Evolutionary conservation across 2,113 vertebrate species (phyloP).

Genomic region (Aspiorhynchus laticeps): DNA sequence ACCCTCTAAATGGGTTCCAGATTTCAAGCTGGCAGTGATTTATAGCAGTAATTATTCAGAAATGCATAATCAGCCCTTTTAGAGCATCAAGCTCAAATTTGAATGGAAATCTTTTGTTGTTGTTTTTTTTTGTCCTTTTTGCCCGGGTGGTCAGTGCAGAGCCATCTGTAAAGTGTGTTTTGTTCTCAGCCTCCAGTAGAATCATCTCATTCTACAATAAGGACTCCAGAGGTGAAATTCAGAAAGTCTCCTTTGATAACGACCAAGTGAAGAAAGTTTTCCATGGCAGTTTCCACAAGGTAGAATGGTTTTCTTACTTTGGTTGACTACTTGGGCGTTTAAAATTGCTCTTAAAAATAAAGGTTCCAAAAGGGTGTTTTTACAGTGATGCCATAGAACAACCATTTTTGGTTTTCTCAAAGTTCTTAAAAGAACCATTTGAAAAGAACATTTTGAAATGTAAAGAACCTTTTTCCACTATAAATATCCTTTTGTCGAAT

Average conservation of each 20-base stretch:
- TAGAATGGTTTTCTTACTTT: constrained; percentile 67
- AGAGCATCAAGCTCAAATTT: constrained; percentile 4
- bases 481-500: not conserved
- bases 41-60: constrained; percentile 32
- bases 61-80: not conserved
- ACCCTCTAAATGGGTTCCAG: constrained; percentile 45
- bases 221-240: constrained; percentile 89
- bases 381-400: no score
- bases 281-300: constrained; percentile 99
- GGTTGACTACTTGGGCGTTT: not conserved
- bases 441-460: not conserved
- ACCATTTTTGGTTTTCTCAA: no score
- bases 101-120: not conserved
- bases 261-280: constrained; percentile 90
- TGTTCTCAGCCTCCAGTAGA: constrained; percentile 87
- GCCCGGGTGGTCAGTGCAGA: constrained; percentile 54
- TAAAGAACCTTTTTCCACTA: not conserved
- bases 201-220: constrained; percentile 97
- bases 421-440: no score
- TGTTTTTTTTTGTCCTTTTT: constrained; percentile 38
- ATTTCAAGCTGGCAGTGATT: constrained; percentile 38
- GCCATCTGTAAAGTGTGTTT: constrained; percentile 19
- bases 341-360: no score
- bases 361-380: no score
- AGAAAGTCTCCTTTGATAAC: constrained; percentile 88